Base-by-base conservation (phyloP, 1,140 invertebrate genomes). In the Arctopsyche grandis region DNA sequence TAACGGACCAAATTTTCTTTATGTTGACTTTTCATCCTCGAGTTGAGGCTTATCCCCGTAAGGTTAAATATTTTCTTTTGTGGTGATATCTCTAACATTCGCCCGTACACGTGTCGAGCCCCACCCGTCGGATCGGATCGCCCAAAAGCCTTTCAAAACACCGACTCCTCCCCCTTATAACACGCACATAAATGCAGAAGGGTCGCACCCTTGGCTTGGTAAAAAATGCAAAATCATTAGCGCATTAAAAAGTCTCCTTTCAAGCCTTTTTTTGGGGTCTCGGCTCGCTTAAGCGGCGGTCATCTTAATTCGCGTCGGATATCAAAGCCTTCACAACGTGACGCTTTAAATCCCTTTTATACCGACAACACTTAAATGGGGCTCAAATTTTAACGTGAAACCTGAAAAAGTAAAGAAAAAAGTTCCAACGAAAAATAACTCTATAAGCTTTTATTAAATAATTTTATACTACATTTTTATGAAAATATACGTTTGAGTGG, bases 21-120 rank as follows among this genome's bases (percentile, higher is more conserved):
- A 77, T 77, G 75, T 77, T 77, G 58, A 77, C 75, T 77, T 77
- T 77, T 66, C 75, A 77, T 77, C 63, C 56, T 38, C 75, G 75
- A n/a, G 56, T 44, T 66, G 26, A 10, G 16, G 75, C 63, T 77
- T 77, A 77, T 69, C 60, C 60, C 16, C 7, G 21, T 9, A 22
- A 77, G 75, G 75, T 52, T 69, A 77, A 69, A 69, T 77, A 69
- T 77, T 77, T 66, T 46, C 75, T n/a, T 77, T 77, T 77, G 75
- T 77, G 60, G 43, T 26, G 60, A 69, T 66, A 77, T 77, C 75
- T 77, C 60, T 52, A 52, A 52, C 63, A 77, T 69, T 44, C 38
- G 21, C 58, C 22, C 19, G n/a, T 77, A 77, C 75, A 77, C 75
- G 63, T 77, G 75, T 77, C 26, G 43, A 19, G 48, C 16, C 16